Percentiles rank a stretch among this genome's conserved stretches.
These are phyloP conservation scores for Gryllus bimaculatus DNA, from an alignment of 1,140 invertebrate genomes.

Conservation along the genomic window DNA sequence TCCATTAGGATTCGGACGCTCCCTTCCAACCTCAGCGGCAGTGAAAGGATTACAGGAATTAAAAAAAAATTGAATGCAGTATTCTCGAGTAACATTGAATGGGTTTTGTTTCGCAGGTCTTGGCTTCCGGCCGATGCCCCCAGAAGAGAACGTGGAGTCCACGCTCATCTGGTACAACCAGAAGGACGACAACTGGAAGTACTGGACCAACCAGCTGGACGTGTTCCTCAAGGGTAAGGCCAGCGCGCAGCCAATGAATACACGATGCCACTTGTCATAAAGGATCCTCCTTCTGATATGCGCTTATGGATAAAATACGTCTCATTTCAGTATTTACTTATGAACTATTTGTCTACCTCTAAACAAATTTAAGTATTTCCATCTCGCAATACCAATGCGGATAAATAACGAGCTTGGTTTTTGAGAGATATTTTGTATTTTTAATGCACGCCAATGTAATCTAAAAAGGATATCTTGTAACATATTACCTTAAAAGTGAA, in stretches of 20 bases:
- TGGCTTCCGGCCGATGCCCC: constrained; percentile 88
- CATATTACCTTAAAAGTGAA: no score
- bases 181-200: constrained; percentile 65
- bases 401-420: no score
- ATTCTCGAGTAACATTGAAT: no score
- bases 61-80: no score
- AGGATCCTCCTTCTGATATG: background rate
- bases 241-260: background rate
- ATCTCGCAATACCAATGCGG: background rate
- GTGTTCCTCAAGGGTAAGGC: constrained; percentile 56
- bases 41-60: no score
- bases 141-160: constrained; percentile 77
- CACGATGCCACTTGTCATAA: background rate
- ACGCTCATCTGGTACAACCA: constrained; percentile 89
- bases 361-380: background rate
- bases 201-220: constrained; percentile 67
- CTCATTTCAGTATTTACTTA: background rate
- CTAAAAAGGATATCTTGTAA: no score
- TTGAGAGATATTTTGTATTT: no score
- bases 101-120: constrained; percentile 49
- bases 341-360: background rate
- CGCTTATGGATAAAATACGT: background rate
- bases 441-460: no score
- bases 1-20: no score
- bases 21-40: no score